Evolutionary conservation across 2,113 vertebrate genomes (phyloP).

Genomic region (Larimichthys polyactis): DNA sequence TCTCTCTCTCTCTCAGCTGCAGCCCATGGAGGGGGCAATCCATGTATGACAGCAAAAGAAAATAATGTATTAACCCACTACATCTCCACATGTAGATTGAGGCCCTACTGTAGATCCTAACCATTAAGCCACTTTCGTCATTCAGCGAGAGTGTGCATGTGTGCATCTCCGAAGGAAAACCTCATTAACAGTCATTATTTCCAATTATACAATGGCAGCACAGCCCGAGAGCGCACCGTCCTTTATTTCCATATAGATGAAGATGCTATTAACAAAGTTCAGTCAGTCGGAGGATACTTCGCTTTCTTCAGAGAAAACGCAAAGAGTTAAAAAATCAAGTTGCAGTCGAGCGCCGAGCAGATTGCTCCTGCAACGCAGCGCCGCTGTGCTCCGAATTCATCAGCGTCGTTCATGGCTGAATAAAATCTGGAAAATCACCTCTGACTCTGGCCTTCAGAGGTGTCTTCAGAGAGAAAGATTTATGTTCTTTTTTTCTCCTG

Average conservation of each 20-base stretch:
- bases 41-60: slow-evolving; percentile 59
- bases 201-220: background rate
- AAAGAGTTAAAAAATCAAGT: slow-evolving; percentile 27
- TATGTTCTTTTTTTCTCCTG: background rate
- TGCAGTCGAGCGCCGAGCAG: background rate
- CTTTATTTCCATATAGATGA: slow-evolving; percentile 40
- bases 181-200: background rate
- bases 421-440: slow-evolving; percentile 43
- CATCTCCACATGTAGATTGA: slow-evolving; percentile 25
- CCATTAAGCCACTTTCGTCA: background rate
- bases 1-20: slow-evolving; percentile 47
- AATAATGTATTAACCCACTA: slow-evolving; percentile 44
- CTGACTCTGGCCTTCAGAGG: slow-evolving; percentile 22
- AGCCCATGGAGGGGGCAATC: slow-evolving; percentile 48
- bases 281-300: background rate
- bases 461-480: slow-evolving; percentile 16
- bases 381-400: slow-evolving; percentile 26
- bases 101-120: background rate
- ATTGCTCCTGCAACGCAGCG: slow-evolving; percentile 1
- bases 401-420: slow-evolving; percentile 32
- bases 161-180: background rate
- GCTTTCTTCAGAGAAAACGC: background rate
- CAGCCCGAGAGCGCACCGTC: background rate
- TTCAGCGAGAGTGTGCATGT: background rate
- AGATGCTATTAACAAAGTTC: slow-evolving; percentile 11